Evolutionary conservation across 1,140 invertebrate genomes (phyloP), one percentile per base, ranked within the genome.

Genomic region (Neodiprion lecontei): DNA sequence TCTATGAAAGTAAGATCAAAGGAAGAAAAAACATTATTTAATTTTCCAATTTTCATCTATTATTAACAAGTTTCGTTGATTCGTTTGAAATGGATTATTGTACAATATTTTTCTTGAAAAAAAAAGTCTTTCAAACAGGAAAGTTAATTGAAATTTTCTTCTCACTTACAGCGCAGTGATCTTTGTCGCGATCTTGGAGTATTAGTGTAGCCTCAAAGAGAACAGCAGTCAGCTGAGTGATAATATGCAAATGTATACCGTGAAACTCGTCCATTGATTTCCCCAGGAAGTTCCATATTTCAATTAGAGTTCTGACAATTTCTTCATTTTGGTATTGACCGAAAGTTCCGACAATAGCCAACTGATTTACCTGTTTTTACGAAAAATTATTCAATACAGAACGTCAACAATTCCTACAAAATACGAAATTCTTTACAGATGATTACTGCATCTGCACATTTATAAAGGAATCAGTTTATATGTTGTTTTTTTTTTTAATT

Each of bases 241-340:
- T 11, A 72, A 86, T 70, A 70, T 76, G 71, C 50, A 80, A 71
- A 50, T 77, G 76, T 67, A 73, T 82, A 28, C 76, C 80, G 11
- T 85, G 82, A 28, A 79, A 81, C n/a, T 81, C 74, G 21, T 78
- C 79, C 48, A 84, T 79, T 12, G 81, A 77, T n/a, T 76, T 72
- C 5, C 74, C 72, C 9, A 84, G 70, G 23, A 78, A 83, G 21
- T 69, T 83, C 86, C 84, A 86, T 74, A 83, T 80, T 74, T 84
- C 76, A 7, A 28, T 69, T 12, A 86, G 40, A 14, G 72, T 76
- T 40, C 79, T 74, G 28, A 66, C 71, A 40, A 72, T 75, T 66
- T 79, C 74, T 9, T 77, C 74, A 7, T 81, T 79, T 70, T 76
- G 76, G 0, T 48, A 75, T 17, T 74, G 70, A 71, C 73, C 74